These are phyloP conservation scores for Tauraco erythrolophus DNA, from an alignment of 2,113 vertebrate genomes.

Conservation along the genomic window DNA sequence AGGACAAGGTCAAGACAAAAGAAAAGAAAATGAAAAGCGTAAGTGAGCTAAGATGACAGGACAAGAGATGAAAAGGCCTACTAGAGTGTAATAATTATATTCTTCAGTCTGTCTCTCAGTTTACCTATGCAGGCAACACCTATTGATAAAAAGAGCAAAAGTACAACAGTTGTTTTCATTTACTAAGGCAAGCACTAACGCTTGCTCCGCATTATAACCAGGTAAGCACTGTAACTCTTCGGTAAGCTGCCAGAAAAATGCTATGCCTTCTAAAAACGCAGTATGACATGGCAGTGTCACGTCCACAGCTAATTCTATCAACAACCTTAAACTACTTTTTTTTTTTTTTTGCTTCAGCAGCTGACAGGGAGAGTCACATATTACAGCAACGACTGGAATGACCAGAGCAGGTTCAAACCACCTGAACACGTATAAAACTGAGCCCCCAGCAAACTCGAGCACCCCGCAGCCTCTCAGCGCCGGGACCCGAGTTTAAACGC, in stretches of 20 bases:
- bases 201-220: not conserved
- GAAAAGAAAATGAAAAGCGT: not conserved
- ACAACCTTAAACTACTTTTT: not conserved
- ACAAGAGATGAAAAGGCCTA: not conserved
- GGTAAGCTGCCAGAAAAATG: not conserved
- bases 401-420: not conserved
- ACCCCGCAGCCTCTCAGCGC: not conserved
- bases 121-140: not conserved
- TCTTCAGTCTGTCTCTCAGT: not conserved
- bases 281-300: not conserved
- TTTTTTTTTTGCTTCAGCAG: not conserved
- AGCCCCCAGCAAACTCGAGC: not conserved
- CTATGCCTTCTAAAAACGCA: not conserved
- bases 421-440: not conserved
- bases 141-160: not conserved
- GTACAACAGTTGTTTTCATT: not conserved
- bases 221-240: not conserved
- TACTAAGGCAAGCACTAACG: not conserved
- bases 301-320: not conserved
- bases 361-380: not conserved
- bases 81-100: not conserved
- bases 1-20: not conserved
- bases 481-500: not conserved
- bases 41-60: not conserved
- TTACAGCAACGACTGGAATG: not conserved